phyloP scores from a whole-genome alignment of 2,797 vertebrate genomes.

The Helarctos malayanus region DNA sequence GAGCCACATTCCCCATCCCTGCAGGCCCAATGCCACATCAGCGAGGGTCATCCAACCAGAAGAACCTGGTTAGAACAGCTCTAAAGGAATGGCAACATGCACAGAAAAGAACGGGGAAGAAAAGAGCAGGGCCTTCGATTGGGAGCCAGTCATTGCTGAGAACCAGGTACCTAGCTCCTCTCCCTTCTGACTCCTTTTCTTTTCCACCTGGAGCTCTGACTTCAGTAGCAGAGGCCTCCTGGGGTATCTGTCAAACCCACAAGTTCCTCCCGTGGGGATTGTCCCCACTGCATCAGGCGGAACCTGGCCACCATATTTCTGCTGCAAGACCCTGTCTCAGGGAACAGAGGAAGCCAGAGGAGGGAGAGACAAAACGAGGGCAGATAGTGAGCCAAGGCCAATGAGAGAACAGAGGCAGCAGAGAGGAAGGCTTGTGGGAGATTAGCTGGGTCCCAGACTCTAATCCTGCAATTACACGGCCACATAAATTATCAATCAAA shows the following conservation, averaged over 20 bases:
- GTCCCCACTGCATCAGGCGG: neutral
- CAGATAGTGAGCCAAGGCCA: neutral
- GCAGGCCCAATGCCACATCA: accelerated
- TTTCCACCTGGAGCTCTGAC: neutral
- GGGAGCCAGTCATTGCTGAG: neutral
- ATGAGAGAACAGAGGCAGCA: neutral
- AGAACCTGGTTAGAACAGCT: neutral
- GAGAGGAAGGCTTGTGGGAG: neutral
- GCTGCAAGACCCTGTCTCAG: neutral
- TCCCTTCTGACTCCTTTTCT: neutral
- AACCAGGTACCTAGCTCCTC: neutral
- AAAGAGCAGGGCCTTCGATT: neutral
- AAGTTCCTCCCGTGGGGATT: neutral
- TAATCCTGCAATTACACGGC: neutral
- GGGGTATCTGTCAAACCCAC: neutral
- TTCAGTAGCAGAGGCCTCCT: neutral
- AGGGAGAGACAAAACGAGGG: neutral
- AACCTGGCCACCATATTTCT: neutral
- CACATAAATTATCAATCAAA: too few relatives aligned
- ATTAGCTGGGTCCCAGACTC: neutral
- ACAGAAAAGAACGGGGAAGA: neutral
- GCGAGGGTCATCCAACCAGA: neutral
- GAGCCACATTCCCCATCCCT: accelerated
- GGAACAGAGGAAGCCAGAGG: neutral
- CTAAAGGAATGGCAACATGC: neutral